Conservation (phyloP, 2,888 invertebrate species). For the Hofmannophila pseudospretella region DNA sequence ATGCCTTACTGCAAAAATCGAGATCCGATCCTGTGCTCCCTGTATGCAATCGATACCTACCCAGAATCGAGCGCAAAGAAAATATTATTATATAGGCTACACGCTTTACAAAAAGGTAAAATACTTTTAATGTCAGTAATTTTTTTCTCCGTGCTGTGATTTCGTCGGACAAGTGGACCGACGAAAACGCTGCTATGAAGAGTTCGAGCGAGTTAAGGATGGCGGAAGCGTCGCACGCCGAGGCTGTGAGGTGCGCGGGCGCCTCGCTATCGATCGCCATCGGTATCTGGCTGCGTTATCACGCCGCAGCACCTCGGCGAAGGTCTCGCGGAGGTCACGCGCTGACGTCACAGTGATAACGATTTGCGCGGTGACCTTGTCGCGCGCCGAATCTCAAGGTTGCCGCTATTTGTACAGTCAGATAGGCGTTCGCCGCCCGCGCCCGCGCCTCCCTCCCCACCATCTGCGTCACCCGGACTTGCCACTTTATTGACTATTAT, state of each 20-base stretch:
- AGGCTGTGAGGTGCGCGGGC: slow-evolving; percentile 21
- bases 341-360: slow-evolving; percentile 76
- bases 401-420: slow-evolving; percentile 72
- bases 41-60: too few species aligned
- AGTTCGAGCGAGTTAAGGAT: not conserved
- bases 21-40: too few species aligned
- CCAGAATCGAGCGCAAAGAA: too few species aligned
- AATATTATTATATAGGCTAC: too few species aligned
- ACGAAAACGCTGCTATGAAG: too few species aligned
- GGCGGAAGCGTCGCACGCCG: slow-evolving; percentile 23
- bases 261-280: slow-evolving; percentile 63
- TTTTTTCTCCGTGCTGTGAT: too few species aligned
- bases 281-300: slow-evolving; percentile 58
- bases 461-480: slow-evolving; percentile 58
- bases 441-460: slow-evolving; percentile 31
- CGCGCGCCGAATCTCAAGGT: slow-evolving; percentile 75
- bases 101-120: too few species aligned
- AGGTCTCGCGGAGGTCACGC: slow-evolving; percentile 63
- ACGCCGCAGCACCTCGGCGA: slow-evolving; percentile 61
- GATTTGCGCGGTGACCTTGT: slow-evolving; percentile 76
- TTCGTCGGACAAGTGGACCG: too few species aligned
- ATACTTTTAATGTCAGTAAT: too few species aligned
- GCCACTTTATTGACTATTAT: slow-evolving; percentile 58
- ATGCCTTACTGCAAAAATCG: too few species aligned
- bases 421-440: slow-evolving; percentile 49